phyloP scores from a whole-genome alignment of 2,113 vertebrate species.

The Romanogobio albipinnatus region DNA sequence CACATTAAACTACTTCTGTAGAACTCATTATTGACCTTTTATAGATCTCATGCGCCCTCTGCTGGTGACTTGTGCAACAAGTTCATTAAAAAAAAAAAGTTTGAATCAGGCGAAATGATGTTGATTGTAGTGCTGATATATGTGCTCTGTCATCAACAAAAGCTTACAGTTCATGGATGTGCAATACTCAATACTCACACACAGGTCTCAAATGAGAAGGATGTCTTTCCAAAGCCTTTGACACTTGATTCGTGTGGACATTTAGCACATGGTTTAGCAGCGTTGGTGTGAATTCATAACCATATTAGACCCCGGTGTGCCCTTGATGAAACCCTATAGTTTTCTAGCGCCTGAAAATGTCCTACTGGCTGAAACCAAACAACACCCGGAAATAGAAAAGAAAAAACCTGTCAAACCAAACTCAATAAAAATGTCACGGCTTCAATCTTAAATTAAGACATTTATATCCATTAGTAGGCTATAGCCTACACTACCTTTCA shows the following conservation, averaged over 20 bases:
- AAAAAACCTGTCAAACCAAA: no score
- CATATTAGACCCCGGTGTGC: slow-evolving; percentile 27
- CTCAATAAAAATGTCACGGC: background rate
- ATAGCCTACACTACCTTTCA: background rate
- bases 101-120: background rate
- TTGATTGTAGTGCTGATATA: background rate
- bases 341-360: background rate
- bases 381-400: background rate
- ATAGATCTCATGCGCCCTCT: slow-evolving; percentile 3
- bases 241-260: slow-evolving; percentile 35
- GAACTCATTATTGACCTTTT: no score
- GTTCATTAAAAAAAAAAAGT: background rate
- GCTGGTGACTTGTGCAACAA: background rate
- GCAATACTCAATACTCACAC: background rate
- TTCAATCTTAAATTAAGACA: background rate
- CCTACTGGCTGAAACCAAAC: background rate
- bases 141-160: background rate
- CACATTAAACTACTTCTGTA: background rate
- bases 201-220: background rate
- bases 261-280: slow-evolving; percentile 36
- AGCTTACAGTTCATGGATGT: background rate
- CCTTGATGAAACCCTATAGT: background rate
- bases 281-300: slow-evolving; percentile 39
- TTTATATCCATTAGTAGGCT: background rate
- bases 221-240: slow-evolving; percentile 16